Evolutionary conservation across 2,888 invertebrate genomes (phyloP).

Genomic region (Unio pictorum): DNA sequence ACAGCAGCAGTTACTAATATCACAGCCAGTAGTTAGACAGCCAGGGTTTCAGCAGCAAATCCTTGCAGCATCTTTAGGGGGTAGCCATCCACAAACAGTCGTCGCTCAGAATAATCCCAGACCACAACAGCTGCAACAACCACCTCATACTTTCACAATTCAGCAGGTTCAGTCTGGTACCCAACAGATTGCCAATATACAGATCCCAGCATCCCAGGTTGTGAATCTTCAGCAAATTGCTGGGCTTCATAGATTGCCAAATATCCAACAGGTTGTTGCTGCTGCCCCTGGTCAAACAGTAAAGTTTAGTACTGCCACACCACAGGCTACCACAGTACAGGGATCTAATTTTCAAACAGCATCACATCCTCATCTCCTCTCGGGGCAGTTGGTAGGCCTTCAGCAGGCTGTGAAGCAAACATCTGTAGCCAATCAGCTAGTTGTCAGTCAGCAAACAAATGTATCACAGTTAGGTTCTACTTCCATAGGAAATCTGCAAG

Average conservation of each 20-base stretch:
- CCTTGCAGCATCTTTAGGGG: not conserved
- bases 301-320: not conserved
- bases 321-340: not conserved
- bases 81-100: not conserved
- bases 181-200: slow-evolving; percentile 5
- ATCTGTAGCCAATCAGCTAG: too few species aligned
- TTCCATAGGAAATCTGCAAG: too few species aligned
- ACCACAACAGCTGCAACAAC: slow-evolving; percentile 8
- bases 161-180: slow-evolving; percentile 4
- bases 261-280: slow-evolving; percentile 5
- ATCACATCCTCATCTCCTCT: too few species aligned
- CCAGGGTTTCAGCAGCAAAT: not conserved
- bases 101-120: slow-evolving; percentile 5
- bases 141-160: not conserved
- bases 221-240: slow-evolving; percentile 2
- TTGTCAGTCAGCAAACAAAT: too few species aligned
- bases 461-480: too few species aligned
- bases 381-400: too few species aligned
- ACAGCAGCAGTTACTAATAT: slow-evolving; percentile 5
- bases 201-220: slow-evolving; percentile 1
- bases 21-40: not conserved
- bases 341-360: not conserved
- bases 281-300: not conserved
- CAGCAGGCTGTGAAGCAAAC: too few species aligned
- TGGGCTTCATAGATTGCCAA: slow-evolving; percentile 2